Evolutionary conservation across 2,888 invertebrate genomes (phyloP), one percentile per base, ranked within the genome.

Genomic region (Agonopterix heracliana): DNA sequence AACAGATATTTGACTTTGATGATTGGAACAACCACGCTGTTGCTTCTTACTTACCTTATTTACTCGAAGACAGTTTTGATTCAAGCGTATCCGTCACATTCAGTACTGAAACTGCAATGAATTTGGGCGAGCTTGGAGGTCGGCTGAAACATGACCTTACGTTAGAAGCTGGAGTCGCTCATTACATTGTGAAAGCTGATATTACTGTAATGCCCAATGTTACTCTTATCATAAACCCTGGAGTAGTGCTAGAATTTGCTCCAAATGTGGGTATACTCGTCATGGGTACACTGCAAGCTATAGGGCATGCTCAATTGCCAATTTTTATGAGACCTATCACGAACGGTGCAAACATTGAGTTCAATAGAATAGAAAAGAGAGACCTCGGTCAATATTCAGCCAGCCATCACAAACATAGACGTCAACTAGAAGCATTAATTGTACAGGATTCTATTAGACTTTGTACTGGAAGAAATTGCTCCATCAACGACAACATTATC

Each of bases 1-100:
- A 92, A 46, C 91, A 93, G 69, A 98, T 99, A 65, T 98, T 99
- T 73, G 99, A 99, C 81, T 98, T 99, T 79, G 98, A 99, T 74
- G 98, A 99, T 74, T 99, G 99, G 99, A 99, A 99, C 75, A 96
- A 97, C 78, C 98, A 97, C 75, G 98, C 98, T 0, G 92, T 98
- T 47, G 98, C 98, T 0, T 91, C 93, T 10, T 99, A 94, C 77
- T 91, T 93, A 48, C 99, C 99, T 0, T 99, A 93, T 76, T 90
- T 98, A 50, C 90, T 94, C 0, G 93, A 93, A 69, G 93, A 96
- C 57, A 90, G 91, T 45, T 92, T 95, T 63, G 93, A 94, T 56
- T 90, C 94, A 0, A 95, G 95, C 60, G 89, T 94, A 34, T 96
- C 96, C 0, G 90, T 92, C 1, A 90, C 93, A 0, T 92, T 91